Evolutionary conservation across 2,888 invertebrate genomes (phyloP).

Genomic region (Scaptomyza polygonia): DNA sequence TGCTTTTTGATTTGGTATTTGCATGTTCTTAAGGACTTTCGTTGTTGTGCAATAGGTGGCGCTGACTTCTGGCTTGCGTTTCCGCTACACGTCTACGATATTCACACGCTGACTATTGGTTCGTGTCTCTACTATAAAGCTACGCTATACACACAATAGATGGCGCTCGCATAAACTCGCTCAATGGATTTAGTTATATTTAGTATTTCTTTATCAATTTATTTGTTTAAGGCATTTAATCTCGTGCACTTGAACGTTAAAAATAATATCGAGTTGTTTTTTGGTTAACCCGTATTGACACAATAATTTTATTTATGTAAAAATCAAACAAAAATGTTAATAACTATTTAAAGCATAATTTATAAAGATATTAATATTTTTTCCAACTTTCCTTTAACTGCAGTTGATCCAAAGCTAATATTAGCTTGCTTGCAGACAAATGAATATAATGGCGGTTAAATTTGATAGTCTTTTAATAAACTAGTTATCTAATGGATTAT

Average conservation of each 20-base stretch:
- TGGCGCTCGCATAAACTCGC: background rate
- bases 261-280: too few relatives aligned
- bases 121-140: conserved; percentile 6
- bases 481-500: conserved; percentile 47
- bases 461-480: conserved; percentile 42
- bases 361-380: background rate
- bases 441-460: conserved; percentile 14
- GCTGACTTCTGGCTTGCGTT: background rate
- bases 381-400: background rate
- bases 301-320: too few relatives aligned
- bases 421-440: background rate
- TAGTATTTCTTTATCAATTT: too few relatives aligned
- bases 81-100: background rate
- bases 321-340: too few relatives aligned
- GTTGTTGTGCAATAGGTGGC: conserved; percentile 17
- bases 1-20: background rate
- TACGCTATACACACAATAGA: background rate
- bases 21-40: background rate
- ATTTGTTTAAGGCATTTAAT: too few relatives aligned
- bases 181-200: too few relatives aligned
- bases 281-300: too few relatives aligned
- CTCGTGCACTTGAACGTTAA: too few relatives aligned
- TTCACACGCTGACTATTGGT: background rate
- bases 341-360: background rate
- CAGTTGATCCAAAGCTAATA: background rate